Evolutionary conservation across 2,888 invertebrate genomes (phyloP).

Genomic region (Neoitamus cyanurus): DNA sequence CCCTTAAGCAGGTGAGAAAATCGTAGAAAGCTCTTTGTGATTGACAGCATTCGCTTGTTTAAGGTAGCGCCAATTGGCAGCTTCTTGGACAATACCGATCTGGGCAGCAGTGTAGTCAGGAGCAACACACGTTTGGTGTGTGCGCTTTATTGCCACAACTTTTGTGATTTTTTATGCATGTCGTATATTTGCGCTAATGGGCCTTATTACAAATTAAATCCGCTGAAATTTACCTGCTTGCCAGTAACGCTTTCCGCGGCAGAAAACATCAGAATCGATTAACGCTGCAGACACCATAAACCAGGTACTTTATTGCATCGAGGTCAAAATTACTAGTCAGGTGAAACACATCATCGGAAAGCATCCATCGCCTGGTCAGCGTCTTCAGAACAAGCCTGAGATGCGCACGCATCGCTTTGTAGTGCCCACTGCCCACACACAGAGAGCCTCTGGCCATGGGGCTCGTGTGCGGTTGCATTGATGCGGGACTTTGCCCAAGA

Average conservation of each 20-base stretch:
- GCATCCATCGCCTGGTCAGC: neutral
- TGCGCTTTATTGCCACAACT: neutral
- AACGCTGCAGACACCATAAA: slow-evolving; percentile 18
- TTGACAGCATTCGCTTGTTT: neutral
- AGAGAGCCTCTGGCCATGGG: neutral
- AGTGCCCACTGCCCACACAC: neutral
- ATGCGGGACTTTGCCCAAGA: neutral
- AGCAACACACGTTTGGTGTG: neutral
- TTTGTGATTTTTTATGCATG: neutral
- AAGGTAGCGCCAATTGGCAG: neutral
- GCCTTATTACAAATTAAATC: slow-evolving; percentile 19
- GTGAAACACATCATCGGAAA: neutral
- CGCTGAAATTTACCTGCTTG: slow-evolving; percentile 1
- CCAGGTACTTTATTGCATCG: slow-evolving; percentile 14
- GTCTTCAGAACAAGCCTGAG: neutral
- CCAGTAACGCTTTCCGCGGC: neutral
- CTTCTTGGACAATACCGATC: neutral
- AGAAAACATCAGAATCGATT: slow-evolving; percentile 8
- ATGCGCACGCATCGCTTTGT: neutral
- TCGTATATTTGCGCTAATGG: neutral
- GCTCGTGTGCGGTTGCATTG: neutral
- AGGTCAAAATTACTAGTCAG: slow-evolving; percentile 9
- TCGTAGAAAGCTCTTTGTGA: neutral
- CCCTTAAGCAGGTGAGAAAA: neutral
- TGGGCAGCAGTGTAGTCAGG: neutral